These are phyloP conservation scores for Andrena trimmerana DNA, from an alignment of 2,888 invertebrate species.

Conservation along the genomic window DNA sequence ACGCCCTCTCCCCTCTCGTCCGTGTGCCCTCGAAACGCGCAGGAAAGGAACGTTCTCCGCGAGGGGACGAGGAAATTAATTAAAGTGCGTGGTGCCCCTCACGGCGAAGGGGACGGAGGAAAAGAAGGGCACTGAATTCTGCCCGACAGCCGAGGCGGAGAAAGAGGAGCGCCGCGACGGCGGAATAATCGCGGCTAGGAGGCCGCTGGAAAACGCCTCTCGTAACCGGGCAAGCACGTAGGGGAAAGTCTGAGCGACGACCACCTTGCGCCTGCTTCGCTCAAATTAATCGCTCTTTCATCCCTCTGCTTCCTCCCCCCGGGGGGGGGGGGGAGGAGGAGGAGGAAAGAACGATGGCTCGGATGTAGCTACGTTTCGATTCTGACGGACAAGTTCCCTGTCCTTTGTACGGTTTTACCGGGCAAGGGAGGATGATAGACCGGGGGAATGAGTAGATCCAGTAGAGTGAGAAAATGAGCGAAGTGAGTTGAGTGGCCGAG, in stretches of 20 bases:
- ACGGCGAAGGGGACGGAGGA: not conserved
- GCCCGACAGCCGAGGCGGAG: constrained; percentile 21
- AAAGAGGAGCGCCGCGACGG: constrained; percentile 27
- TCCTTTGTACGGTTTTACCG: too few species aligned
- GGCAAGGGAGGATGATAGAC: too few species aligned
- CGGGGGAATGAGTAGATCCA: too few species aligned
- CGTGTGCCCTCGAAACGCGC: constrained; percentile 25
- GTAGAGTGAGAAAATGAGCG: not conserved
- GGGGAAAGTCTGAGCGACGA: constrained; percentile 10
- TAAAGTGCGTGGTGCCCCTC: constrained; percentile 58
- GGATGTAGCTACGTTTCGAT: not conserved
- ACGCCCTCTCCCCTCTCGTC: not conserved
- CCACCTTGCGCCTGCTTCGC: constrained; percentile 30
- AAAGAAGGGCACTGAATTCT: constrained; percentile 23
- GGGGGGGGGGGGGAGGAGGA: too few species aligned
- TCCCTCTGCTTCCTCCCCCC: not conserved
- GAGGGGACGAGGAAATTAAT: constrained; percentile 66
- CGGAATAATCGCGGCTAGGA: constrained; percentile 50
- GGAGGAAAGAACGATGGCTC: not conserved
- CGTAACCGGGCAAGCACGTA: constrained; percentile 23
- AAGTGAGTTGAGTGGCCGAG: not conserved
- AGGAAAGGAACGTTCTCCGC: constrained; percentile 40
- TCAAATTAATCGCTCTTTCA: constrained; percentile 42
- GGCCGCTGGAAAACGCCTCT: constrained; percentile 33
- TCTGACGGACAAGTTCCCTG: too few species aligned